Conservation (phyloP, 1,140 invertebrate genomes). For the Drosophila parabipectinata region DNA sequence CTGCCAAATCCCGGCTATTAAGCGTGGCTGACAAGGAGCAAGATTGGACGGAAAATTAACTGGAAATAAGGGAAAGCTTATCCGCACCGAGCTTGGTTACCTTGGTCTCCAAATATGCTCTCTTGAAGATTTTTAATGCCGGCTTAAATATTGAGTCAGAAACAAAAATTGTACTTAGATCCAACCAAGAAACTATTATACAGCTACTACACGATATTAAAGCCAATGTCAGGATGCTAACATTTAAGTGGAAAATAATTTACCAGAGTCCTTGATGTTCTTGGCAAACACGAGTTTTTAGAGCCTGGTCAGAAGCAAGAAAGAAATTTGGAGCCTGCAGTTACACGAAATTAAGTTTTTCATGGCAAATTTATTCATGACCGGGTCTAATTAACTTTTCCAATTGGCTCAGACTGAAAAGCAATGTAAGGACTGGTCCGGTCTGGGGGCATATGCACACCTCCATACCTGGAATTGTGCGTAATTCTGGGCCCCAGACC, state of each 20-base stretch:
- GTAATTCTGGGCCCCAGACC: constrained; percentile 59
- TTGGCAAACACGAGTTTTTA: background rate
- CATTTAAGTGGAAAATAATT: background rate
- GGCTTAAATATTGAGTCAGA: background rate
- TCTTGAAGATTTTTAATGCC: background rate
- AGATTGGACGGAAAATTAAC: constrained; percentile 27
- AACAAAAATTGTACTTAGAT: too few species aligned
- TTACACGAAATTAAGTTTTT: constrained; percentile 33
- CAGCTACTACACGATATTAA: too few species aligned
- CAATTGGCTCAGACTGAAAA: constrained; percentile 36
- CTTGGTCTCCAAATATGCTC: background rate
- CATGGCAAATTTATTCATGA: constrained; percentile 47
- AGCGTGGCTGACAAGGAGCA: constrained; percentile 19
- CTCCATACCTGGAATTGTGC: constrained; percentile 58
- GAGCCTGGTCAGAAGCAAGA: background rate
- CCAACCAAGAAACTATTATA: too few species aligned
- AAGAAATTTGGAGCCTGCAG: constrained; percentile 16
- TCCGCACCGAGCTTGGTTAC: background rate
- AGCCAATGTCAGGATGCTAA: background rate
- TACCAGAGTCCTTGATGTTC: background rate
- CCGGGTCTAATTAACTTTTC: constrained; percentile 68
- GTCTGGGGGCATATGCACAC: constrained; percentile 55
- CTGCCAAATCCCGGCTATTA: constrained; percentile 13
- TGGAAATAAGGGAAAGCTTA: background rate
- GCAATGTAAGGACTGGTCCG: constrained; percentile 33